Base-by-base conservation (phyloP, 2,113 vertebrate genomes). In the Hypocryptadius cinnamomeus region DNA sequence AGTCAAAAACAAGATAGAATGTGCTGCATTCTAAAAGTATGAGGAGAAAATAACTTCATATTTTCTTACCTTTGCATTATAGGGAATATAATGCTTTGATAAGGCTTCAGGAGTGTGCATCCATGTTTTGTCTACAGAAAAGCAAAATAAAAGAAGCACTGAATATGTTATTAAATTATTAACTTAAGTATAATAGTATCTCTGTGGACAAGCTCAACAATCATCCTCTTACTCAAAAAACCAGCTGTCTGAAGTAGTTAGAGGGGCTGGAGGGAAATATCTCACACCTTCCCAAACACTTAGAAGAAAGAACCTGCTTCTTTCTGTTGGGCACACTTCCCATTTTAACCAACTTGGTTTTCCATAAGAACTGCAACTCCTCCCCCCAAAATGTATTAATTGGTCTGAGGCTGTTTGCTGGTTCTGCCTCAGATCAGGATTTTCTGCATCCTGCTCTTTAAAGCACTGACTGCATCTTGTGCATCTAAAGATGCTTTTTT, bases 31-130 rank as follows among this genome's bases (percentile, higher is more conserved):
- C 42, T 74, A 71, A 79, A 74, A 6, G 42, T 30, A 92, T 33
- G 35, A 85, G 60, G 35, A 93, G 42, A 92, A 93, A 82, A 90
- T 54, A 69, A 93, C 31, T 59, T 76, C 4, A 1, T 70, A 56
- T 50, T 65, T 94, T 97, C 98, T 93, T 98, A 99, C 99, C 98
- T 99, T 99, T 95, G 97, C 98, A 96, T 99, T 99, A 98, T 99
- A 99, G 65, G 99, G 96, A 92, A 99, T 99, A 97, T 99, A 99
- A 96, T 99, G 99, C 97, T 99, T 99, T 97, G 99, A 99, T 98
- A 99, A 98, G 70, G 99, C 98, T 78, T 99, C 99, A 27, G 99
- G 99, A 20, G 98, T 99, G 93, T 99, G 99, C 99, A 99, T 99
- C 99, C 99, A 99, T 79, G 99, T 98, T 98, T 99, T 99, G 97